phyloP scores from a whole-genome alignment of 2,888 invertebrate species.

The Chalcosyrphus nemorum region DNA sequence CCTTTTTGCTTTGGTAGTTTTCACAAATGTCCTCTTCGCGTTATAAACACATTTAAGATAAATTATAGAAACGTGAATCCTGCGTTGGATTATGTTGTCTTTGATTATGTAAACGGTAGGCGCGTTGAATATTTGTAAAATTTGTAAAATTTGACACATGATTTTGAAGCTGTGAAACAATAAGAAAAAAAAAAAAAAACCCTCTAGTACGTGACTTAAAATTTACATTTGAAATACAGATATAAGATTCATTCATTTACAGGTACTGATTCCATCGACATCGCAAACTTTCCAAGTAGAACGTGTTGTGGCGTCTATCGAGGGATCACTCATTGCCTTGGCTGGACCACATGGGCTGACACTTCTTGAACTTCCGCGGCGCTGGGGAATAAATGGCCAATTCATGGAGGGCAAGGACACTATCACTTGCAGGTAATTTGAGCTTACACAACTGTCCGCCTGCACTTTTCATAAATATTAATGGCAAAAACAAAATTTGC shows the following conservation, averaged over 20 bases:
- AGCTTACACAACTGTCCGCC: conserved; percentile 15
- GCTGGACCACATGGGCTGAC: conserved; percentile 86
- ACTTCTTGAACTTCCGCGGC: conserved; percentile 86
- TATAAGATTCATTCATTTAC: conserved; percentile 77
- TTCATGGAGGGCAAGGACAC: conserved; percentile 86
- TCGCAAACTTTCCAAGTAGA: conserved; percentile 87
- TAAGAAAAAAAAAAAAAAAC: background rate
- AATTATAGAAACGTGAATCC: conserved; percentile 51
- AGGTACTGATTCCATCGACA: conserved; percentile 86
- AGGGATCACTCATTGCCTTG: conserved; percentile 85
- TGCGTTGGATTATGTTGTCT: background rate
- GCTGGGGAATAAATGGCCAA: conserved; percentile 86
- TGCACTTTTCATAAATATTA: conserved; percentile 68
- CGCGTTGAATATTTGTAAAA: conserved; percentile 18
- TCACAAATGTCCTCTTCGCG: conserved; percentile 29
- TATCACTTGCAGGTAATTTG: conserved; percentile 83
- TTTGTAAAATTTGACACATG: conserved; percentile 4
- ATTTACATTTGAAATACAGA: background rate
- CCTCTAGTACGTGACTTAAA: background rate
- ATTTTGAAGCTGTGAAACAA: background rate
- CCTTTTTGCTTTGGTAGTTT: conserved; percentile 34
- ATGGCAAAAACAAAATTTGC: conserved; percentile 56
- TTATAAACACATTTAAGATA: conserved; percentile 46
- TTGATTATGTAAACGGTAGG: conserved; percentile 30
- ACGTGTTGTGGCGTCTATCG: conserved; percentile 85